A percentile compares a stretch with the other conserved stretches of the same genome.
These are phyloP conservation scores for Epistrophe eligans DNA, from an alignment of 2,888 invertebrate genomes.

Conservation along the genomic window DNA sequence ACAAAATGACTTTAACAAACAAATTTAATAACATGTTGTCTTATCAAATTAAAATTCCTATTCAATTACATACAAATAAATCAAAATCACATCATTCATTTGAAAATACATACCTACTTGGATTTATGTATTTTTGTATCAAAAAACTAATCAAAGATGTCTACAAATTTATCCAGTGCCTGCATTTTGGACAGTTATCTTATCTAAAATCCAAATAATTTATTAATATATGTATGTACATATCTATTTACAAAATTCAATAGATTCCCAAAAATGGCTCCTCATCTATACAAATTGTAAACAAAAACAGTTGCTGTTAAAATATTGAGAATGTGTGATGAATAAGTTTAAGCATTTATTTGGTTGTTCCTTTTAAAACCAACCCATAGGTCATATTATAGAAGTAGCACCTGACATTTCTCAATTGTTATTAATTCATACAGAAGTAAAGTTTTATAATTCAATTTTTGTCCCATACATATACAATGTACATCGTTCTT, in stretches of 20 bases:
- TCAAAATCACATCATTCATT: too few species aligned
- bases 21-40: too few species aligned
- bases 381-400: background rate
- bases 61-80: too few species aligned
- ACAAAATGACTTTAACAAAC: too few species aligned
- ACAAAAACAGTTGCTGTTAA: background rate
- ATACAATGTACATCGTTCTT: background rate
- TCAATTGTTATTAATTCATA: background rate
- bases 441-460: conserved; percentile 3
- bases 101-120: too few species aligned
- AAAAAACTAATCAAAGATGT: too few species aligned
- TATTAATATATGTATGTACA: background rate
- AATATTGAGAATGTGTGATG: background rate
- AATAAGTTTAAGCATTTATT: background rate
- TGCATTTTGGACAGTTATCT: background rate
- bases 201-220: background rate
- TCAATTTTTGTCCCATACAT: conserved; percentile 1
- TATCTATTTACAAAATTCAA: background rate
- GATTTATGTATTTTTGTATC: too few species aligned
- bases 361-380: background rate
- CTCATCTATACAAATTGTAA: background rate
- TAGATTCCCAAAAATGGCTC: background rate
- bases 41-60: too few species aligned
- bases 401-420: background rate
- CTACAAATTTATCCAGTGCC: too few species aligned